These are phyloP conservation scores for Morone saxatilis DNA, from an alignment of 2,113 vertebrate species.

Conservation along the genomic window DNA sequence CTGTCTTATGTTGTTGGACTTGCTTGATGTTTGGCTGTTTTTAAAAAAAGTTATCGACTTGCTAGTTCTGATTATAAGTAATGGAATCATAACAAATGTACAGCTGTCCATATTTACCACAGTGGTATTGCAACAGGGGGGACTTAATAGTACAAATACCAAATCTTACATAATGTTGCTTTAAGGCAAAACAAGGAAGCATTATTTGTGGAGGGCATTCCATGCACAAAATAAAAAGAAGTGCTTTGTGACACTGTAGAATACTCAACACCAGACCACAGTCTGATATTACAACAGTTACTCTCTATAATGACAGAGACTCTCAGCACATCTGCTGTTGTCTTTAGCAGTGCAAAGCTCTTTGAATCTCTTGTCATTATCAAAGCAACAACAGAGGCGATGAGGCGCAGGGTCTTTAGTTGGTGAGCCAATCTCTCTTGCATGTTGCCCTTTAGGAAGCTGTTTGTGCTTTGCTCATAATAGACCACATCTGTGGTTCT, in stretches of 20 bases:
- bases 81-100: too few relatives aligned
- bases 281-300: background rate
- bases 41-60: too few relatives aligned
- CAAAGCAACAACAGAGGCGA: slow-evolving; percentile 1
- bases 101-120: too few relatives aligned
- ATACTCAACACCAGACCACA: background rate
- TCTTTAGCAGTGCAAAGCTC: background rate
- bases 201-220: background rate
- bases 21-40: too few relatives aligned
- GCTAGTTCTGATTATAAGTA: too few relatives aligned
- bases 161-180: too few relatives aligned
- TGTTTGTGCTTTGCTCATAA: background rate
- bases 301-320: background rate
- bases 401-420: background rate
- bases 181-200: background rate
- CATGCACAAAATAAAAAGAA: background rate
- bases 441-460: background rate
- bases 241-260: background rate
- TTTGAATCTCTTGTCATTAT: background rate
- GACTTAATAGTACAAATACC: too few relatives aligned
- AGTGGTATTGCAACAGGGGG: too few relatives aligned
- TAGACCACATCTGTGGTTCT: background rate
- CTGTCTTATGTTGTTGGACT: too few relatives aligned
- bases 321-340: background rate
- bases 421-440: background rate